phyloP scores from a whole-genome alignment of 2,797 vertebrate species.

The Anableps anableps region DNA sequence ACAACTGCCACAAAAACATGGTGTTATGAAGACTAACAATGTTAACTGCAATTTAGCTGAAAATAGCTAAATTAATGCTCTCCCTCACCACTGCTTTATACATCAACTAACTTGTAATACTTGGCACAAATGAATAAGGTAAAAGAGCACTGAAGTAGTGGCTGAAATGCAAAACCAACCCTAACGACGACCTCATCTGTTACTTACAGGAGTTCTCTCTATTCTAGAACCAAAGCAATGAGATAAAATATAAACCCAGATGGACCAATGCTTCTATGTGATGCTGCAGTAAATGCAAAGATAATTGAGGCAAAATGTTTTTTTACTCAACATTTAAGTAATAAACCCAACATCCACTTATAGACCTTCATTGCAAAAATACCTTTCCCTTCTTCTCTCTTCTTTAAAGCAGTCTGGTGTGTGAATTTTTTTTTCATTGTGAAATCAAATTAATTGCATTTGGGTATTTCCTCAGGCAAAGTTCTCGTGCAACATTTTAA shows the following conservation, averaged over 20 bases:
- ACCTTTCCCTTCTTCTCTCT: conserved; percentile 5
- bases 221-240: not conserved
- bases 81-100: not conserved
- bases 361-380: conserved; percentile 4
- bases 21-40: not conserved
- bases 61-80: not conserved
- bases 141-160: not conserved
- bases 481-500: conserved; percentile 61
- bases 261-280: conserved; percentile 43
- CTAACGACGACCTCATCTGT: not conserved
- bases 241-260: conserved; percentile 55
- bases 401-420: conserved; percentile 44
- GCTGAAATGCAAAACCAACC: not conserved
- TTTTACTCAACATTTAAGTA: conserved; percentile 52
- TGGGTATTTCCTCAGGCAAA: conserved; percentile 70
- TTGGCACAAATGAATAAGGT: not conserved
- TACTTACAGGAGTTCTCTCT: not conserved
- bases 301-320: conserved; percentile 50
- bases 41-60: not conserved
- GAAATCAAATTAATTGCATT: conserved; percentile 75
- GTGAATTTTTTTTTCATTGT: conserved; percentile 33
- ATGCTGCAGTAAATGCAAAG: conserved; percentile 18
- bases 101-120: not conserved
- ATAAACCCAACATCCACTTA: conserved; percentile 49
- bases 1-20: not conserved